Percentiles rank a stretch among this genome's conserved stretches.
phyloP scores from a whole-genome alignment of 2,888 invertebrate genomes.

The Metallyticus violacea region DNA sequence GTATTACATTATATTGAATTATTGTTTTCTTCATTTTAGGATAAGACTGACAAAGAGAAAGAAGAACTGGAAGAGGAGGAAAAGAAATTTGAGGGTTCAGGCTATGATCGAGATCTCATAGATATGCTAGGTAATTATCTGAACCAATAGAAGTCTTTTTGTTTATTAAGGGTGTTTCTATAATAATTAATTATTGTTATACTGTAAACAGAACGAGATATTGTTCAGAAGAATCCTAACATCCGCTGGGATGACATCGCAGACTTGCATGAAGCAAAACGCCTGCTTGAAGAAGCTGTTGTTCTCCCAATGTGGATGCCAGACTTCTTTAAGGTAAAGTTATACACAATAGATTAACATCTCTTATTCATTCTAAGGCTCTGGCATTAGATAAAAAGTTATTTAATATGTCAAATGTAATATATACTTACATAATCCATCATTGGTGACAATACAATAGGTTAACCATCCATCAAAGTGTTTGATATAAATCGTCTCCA shows the following conservation, averaged over 20 bases:
- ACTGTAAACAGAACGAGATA: constrained; percentile 51
- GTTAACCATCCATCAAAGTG: no score
- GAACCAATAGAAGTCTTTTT: background rate
- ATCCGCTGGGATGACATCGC: constrained; percentile 80
- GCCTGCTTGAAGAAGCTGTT: constrained; percentile 80
- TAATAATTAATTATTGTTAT: background rate
- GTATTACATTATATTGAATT: no score
- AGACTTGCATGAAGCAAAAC: constrained; percentile 70
- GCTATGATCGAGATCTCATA: constrained; percentile 85
- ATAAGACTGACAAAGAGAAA: constrained; percentile 42
- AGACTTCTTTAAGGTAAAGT: constrained; percentile 74
- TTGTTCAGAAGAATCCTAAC: constrained; percentile 75
- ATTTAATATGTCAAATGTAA: no score
- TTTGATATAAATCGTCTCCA: no score
- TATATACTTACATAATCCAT: no score
- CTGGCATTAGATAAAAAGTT: no score
- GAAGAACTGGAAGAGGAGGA: constrained; percentile 49
- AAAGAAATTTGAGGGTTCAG: constrained; percentile 79
- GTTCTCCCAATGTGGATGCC: constrained; percentile 85
- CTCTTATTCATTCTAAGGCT: no score
- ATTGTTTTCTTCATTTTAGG: constrained; percentile 39
- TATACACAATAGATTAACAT: no score
- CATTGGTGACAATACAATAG: no score
- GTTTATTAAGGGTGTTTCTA: background rate
- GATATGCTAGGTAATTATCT: constrained; percentile 72